Conservation (phyloP, 2,888 invertebrate species). For the Pomacea canaliculata region DNA sequence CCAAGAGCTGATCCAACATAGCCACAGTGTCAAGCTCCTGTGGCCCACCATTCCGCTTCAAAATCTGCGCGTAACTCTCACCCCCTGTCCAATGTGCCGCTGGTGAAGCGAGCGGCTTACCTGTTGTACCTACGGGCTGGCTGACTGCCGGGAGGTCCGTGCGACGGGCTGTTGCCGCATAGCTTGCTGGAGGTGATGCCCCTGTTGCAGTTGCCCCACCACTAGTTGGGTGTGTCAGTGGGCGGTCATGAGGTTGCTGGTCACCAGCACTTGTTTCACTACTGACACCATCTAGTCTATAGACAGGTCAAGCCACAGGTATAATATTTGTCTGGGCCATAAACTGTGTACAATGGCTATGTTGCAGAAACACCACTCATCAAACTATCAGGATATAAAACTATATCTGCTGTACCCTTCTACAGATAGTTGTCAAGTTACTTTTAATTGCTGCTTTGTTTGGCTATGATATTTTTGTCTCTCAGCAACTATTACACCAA, state of each 20-base stretch:
- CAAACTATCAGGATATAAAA: no score
- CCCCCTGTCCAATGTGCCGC: constrained; percentile 25
- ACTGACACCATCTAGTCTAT: constrained; percentile 57
- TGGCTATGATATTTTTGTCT: no score
- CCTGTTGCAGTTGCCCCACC: constrained; percentile 12
- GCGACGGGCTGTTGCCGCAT: constrained; percentile 50
- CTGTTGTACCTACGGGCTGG: constrained; percentile 30
- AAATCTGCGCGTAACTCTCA: constrained; percentile 59
- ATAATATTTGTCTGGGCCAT: background rate
- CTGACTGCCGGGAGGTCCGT: constrained; percentile 34
- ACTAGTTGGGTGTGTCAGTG: constrained; percentile 47
- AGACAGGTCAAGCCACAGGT: constrained; percentile 4
- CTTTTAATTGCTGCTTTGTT: no score
- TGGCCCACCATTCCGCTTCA: constrained; percentile 55
- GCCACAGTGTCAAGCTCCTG: constrained; percentile 40
- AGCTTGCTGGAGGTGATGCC: constrained; percentile 34
- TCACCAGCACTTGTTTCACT: constrained; percentile 48
- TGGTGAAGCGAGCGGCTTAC: constrained; percentile 29
- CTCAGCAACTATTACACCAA: no score
- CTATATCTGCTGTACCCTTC: no score
- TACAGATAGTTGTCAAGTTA: no score
- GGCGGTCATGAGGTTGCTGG: constrained; percentile 49
- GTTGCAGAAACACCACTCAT: no score
- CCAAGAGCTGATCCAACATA: constrained; percentile 45
- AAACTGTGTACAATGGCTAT: no score